Percentiles rank a stretch among this genome's conserved stretches.
phyloP scores from a whole-genome alignment of 1,140 invertebrate species.

The Teleogryllus occipitalis region DNA sequence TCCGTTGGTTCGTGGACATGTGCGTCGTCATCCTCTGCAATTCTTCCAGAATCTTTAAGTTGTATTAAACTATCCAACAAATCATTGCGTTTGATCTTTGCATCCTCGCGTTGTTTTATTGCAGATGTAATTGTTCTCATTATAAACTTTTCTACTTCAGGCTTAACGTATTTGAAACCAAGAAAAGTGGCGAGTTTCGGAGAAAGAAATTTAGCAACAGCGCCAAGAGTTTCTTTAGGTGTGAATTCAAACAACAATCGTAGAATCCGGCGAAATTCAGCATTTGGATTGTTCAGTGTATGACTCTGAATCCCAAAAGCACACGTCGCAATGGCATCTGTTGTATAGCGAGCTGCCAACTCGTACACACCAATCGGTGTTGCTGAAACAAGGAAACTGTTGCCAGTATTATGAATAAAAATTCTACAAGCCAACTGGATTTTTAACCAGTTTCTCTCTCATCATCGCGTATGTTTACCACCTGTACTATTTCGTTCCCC shows the following conservation, averaged over 20 bases:
- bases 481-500: no score
- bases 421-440: no score
- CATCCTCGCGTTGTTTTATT: neutral
- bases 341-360: constrained; percentile 38
- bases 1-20: no score
- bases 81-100: neutral
- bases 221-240: neutral
- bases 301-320: constrained; percentile 48
- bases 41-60: neutral
- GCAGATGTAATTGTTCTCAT: neutral
- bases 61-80: neutral
- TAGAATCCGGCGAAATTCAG: constrained; percentile 42
- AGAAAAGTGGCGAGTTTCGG: neutral
- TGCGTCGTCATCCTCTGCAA: neutral
- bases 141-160: neutral
- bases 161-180: neutral
- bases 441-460: no score
- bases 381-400: no score
- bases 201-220: neutral
- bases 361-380: neutral
- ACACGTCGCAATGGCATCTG: constrained; percentile 47
- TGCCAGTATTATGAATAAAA: no score
- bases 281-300: constrained; percentile 38
- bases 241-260: constrained; percentile 29
- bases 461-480: no score